These are phyloP conservation scores for Helogale parvula DNA, from an alignment of 2,113 vertebrate genomes.

Conservation along the genomic window DNA sequence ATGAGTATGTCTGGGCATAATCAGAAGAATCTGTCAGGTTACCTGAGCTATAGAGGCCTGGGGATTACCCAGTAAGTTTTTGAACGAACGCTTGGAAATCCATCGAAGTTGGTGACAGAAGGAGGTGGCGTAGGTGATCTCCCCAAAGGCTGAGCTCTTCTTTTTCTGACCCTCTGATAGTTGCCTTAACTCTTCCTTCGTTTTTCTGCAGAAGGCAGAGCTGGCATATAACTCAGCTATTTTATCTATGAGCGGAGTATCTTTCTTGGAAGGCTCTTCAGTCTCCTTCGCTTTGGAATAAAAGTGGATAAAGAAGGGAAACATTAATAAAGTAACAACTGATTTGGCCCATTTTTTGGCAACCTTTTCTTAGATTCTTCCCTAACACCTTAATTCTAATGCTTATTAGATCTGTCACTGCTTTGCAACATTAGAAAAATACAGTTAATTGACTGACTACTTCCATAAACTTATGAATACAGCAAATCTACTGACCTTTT, in stretches of 20 bases:
- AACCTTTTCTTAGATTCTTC: not conserved
- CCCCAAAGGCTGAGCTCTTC: conserved; percentile 67
- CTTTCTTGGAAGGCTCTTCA: conserved; percentile 8
- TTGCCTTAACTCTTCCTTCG: conserved; percentile 85
- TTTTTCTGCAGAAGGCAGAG: conserved; percentile 84
- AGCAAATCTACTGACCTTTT: conserved; percentile 3
- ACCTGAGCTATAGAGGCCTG: conserved; percentile 97
- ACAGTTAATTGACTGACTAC: not conserved
- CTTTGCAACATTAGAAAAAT: conserved; percentile 5
- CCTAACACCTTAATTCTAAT: not conserved
- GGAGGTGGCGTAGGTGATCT: conserved; percentile 90
- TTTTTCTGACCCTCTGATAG: conserved; percentile 80
- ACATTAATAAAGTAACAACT: not conserved
- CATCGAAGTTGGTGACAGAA: conserved; percentile 94
- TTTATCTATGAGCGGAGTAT: conserved; percentile 85
- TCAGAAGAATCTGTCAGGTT: not conserved
- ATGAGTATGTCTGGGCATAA: not conserved
- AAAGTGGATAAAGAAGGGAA: conserved; percentile 40
- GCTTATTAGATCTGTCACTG: not conserved
- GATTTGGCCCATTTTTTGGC: not conserved
- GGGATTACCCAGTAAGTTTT: conserved; percentile 93
- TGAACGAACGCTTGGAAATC: conserved; percentile 92
- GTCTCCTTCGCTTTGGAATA: conserved; percentile 53
- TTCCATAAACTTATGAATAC: not conserved
- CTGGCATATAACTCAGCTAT: conserved; percentile 88